Percentiles rank a stretch among this genome's conserved stretches.
phyloP scores from a whole-genome alignment of 2,797 vertebrate species.

The Scomberomorus guttatus region DNA sequence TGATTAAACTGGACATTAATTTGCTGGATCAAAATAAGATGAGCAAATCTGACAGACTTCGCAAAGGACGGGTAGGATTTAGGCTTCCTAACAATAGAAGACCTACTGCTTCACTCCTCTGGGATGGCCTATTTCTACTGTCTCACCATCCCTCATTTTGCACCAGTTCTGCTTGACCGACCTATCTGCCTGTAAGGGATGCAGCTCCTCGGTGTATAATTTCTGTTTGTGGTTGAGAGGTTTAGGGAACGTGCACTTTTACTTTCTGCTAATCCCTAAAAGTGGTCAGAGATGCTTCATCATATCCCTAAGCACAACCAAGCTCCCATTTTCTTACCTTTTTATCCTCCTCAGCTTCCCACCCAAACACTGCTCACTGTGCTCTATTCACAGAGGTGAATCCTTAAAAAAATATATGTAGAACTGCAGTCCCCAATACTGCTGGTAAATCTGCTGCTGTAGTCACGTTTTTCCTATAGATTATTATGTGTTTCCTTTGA shows the following conservation, averaged over 20 bases:
- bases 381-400: slow-evolving; percentile 16
- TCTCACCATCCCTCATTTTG: slow-evolving; percentile 54
- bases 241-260: slow-evolving; percentile 49
- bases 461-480: slow-evolving; percentile 15
- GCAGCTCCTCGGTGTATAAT: slow-evolving; percentile 51
- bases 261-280: slow-evolving; percentile 63
- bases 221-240: slow-evolving; percentile 63
- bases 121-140: slow-evolving; percentile 51
- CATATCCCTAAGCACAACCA: slow-evolving; percentile 46
- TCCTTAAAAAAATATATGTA: neutral
- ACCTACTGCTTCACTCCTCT: slow-evolving; percentile 20
- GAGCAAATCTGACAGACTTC: neutral
- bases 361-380: slow-evolving; percentile 1
- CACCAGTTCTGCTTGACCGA: slow-evolving; percentile 59
- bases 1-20: slow-evolving; percentile 37
- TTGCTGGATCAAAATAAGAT: slow-evolving; percentile 21
- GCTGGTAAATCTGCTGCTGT: slow-evolving; percentile 15
- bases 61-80: slow-evolving; percentile 3
- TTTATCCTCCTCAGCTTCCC: slow-evolving; percentile 31
- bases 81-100: slow-evolving; percentile 36
- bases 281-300: slow-evolving; percentile 59
- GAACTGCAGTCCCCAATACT: slow-evolving; percentile 27
- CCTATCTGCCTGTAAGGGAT: slow-evolving; percentile 49
- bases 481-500: slow-evolving; percentile 25
- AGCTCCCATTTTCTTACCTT: slow-evolving; percentile 2